These are phyloP conservation scores for Sipha flava DNA, from an alignment of 1,140 invertebrate genomes.

Conservation along the genomic window DNA sequence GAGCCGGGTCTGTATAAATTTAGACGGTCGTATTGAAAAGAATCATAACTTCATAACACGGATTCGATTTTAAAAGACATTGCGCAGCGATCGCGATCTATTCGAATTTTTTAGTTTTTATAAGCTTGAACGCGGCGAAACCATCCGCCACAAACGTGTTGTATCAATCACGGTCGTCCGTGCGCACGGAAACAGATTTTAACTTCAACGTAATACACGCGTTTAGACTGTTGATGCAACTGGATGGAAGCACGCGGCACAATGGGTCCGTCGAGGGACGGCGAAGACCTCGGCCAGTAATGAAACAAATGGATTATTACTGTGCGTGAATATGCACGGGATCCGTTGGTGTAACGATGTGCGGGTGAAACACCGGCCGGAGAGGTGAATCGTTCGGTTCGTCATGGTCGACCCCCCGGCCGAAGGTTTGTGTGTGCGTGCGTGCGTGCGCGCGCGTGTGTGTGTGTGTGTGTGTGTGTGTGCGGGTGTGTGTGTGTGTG, in stretches of 20 bases:
- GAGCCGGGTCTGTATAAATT: too few relatives aligned
- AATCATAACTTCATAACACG: too few relatives aligned
- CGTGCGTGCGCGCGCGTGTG: too few relatives aligned
- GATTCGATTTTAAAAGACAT: too few relatives aligned
- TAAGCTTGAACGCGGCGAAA: not conserved
- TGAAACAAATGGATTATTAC: slow-evolving; percentile 10
- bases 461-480: too few relatives aligned
- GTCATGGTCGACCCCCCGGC: slow-evolving; percentile 15
- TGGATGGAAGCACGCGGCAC: not conserved
- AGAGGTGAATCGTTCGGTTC: slow-evolving; percentile 2
- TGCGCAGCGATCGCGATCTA: not conserved
- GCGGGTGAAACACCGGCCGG: not conserved
- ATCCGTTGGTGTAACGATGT: not conserved
- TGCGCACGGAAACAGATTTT: not conserved
- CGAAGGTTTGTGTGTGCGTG: too few relatives aligned
- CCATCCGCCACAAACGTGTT: not conserved
- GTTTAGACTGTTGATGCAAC: not conserved
- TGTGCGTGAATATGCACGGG: not conserved
- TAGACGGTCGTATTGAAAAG: too few relatives aligned
- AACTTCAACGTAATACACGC: too few relatives aligned
- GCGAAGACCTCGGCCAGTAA: not conserved
- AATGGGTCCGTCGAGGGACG: not conserved
- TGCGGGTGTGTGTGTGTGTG: too few relatives aligned
- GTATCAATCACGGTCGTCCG: not conserved
- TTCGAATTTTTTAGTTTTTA: not conserved